Evolutionary conservation across 2,888 invertebrate genomes (phyloP), one percentile per base, ranked within the genome.

Genomic region (Pollenia angustigena): DNA sequence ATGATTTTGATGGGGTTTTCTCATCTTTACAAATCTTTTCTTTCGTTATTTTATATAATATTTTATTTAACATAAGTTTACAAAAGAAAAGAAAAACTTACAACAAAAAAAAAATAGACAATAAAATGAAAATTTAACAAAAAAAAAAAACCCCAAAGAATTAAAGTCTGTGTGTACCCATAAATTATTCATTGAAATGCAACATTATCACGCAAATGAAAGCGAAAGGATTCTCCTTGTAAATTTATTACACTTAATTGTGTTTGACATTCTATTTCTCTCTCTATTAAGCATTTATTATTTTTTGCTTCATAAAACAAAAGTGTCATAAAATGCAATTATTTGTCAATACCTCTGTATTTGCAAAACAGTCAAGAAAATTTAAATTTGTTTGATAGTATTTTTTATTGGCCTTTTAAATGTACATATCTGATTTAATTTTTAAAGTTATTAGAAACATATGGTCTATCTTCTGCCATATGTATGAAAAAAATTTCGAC

Each of bases 1-100:
- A 87, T 81, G 81, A 54, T 74, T 84, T 87, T 81, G 84, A 74
- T 74, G 84, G 84, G 87, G 87, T 81, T 84, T 87, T 87, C 84
- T 74, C 87, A 84, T 74, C 87, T 81, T 66, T 62, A 80, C 72
- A 81, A 87, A 72, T 62, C 62, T 72, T 80, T 81, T 81, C 48
- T 81, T 78, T 42, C 68, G 44, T 82, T 75, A 46, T 69, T 66
- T 58, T 66, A 66, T 42, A 44, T 44, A 14, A 18, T 23, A n/a
- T 52, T 23, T 68, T 48, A 64, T 64, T 62, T 32, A 50, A 48
- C 8, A 16, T 56, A 54, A 74, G 50, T 68, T 78, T 79, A 46
- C 44, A 72, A 84, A 84, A 66, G 50, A 72, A 84, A 83, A 18
- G 11, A 82, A 66, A 66, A 46, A 75, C 18, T 8, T n/a, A 46